phyloP scores from a whole-genome alignment of 2,113 vertebrate genomes.

The Taxidea taxus region DNA sequence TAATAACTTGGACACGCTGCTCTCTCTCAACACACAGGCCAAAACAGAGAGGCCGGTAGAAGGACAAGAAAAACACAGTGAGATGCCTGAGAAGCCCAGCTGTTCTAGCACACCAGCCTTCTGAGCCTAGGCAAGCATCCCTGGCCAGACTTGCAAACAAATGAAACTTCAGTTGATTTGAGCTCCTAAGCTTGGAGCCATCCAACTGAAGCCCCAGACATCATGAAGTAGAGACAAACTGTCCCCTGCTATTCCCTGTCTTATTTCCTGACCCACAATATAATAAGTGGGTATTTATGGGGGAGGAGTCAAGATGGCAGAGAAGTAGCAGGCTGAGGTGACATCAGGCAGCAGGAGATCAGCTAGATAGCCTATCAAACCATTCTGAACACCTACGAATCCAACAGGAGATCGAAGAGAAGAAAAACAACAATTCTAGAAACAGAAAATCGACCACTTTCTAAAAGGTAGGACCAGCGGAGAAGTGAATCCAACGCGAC shows the following conservation, averaged over 20 bases:
- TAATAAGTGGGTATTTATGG: too few species aligned
- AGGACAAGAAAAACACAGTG: not conserved
- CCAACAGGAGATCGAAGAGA: too few species aligned
- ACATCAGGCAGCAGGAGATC: too few species aligned
- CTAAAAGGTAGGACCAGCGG: too few species aligned
- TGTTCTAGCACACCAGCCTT: not conserved
- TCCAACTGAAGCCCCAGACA: not conserved
- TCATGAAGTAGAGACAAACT: not conserved
- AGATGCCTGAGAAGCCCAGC: not conserved
- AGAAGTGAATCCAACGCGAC: too few species aligned
- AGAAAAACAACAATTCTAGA: too few species aligned
- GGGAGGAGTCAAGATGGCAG: too few species aligned
- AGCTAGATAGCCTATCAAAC: too few species aligned
- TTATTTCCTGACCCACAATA: not conserved
- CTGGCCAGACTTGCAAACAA: not conserved
- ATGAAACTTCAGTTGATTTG: not conserved
- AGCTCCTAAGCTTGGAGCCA: not conserved
- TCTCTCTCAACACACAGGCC: not conserved
- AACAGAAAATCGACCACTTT: too few species aligned
- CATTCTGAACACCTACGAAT: too few species aligned
- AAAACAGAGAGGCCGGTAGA: not conserved
- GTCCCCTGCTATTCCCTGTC: not conserved
- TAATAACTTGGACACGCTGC: not conserved
- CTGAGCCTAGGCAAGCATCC: not conserved
- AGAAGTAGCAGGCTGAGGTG: too few species aligned